A percentile compares a stretch with the other conserved stretches of the same genome.
These are phyloP conservation scores for Drosophila parthenogenetica DNA, from an alignment of 2,888 invertebrate genomes.

Conservation along the genomic window DNA sequence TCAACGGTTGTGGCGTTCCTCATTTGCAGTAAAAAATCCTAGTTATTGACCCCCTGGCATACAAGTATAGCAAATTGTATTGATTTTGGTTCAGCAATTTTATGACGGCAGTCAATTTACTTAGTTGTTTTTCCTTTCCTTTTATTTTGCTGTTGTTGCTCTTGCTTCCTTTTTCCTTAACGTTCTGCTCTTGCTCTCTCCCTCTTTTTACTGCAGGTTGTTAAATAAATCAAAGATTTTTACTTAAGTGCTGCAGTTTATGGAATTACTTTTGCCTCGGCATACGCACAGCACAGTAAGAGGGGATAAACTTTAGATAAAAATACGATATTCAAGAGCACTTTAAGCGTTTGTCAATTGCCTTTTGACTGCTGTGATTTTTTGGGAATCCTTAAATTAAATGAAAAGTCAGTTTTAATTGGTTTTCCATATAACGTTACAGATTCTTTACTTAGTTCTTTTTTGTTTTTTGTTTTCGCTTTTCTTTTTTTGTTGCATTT, in stretches of 20 bases:
- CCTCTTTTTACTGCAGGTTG: slow-evolving; percentile 40
- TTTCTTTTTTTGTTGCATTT: slow-evolving; percentile 59
- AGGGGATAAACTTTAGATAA: slow-evolving; percentile 21
- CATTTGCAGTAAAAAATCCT: slow-evolving; percentile 75
- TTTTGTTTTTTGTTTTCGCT: slow-evolving; percentile 60
- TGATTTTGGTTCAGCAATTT: slow-evolving; percentile 53
- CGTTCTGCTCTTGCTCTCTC: background rate
- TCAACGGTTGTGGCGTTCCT: slow-evolving; percentile 38
- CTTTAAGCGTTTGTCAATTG: slow-evolving; percentile 8
- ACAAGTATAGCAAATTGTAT: slow-evolving; percentile 48
- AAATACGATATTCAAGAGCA: slow-evolving; percentile 5
- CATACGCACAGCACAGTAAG: background rate
- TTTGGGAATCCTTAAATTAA: background rate
- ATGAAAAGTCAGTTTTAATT: slow-evolving; percentile 37
- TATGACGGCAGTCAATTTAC: slow-evolving; percentile 39
- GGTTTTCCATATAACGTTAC: slow-evolving; percentile 84
- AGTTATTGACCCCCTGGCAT: slow-evolving; percentile 38
- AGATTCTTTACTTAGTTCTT: slow-evolving; percentile 82
- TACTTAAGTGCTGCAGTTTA: slow-evolving; percentile 31
- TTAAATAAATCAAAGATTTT: slow-evolving; percentile 40
- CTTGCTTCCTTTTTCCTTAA: background rate
- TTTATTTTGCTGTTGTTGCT: too few relatives aligned
- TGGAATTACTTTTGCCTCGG: slow-evolving; percentile 13
- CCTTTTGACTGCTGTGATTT: background rate
- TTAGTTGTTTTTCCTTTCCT: slow-evolving; percentile 21